A percentile compares a stretch with the other conserved stretches of the same genome.
These are phyloP conservation scores for Fregata magnificens DNA, from an alignment of 2,113 vertebrate genomes.

Conservation along the genomic window DNA sequence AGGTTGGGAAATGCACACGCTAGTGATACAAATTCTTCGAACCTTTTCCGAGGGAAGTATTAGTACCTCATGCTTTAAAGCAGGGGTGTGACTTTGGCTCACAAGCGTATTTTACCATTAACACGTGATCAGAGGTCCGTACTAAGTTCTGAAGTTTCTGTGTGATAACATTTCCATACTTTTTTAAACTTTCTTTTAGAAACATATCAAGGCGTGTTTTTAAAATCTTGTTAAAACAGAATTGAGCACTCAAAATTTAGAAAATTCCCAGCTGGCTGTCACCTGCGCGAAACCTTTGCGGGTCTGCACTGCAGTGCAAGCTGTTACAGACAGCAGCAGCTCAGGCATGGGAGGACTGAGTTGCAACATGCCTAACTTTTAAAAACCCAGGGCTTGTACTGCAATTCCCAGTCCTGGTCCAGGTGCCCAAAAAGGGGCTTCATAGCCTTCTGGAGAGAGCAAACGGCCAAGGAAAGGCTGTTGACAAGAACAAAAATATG, in stretches of 20 bases:
- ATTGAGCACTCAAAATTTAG: not conserved
- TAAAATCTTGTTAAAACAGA: not conserved
- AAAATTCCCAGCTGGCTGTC: not conserved
- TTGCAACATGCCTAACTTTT: not conserved
- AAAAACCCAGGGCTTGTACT: not conserved
- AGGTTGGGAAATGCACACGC: not conserved
- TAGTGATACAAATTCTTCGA: not conserved
- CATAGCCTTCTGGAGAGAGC: not conserved
- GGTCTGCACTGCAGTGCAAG: not conserved
- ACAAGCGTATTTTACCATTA: fast-evolving
- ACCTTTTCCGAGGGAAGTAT: not conserved
- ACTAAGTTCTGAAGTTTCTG: not conserved
- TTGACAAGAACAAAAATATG: not conserved
- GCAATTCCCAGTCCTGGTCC: not conserved
- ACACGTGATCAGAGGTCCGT: not conserved
- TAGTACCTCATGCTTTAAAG: not conserved
- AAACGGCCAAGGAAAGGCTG: not conserved
- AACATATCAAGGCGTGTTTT: not conserved
- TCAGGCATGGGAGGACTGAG: not conserved
- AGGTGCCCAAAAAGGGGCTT: not conserved
- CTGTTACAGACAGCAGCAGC: not conserved
- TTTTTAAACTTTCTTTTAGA: not conserved
- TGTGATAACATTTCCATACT: not conserved
- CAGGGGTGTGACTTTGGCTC: not conserved
- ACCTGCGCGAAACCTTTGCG: not conserved